Conservation (phyloP, 2,797 vertebrate species). For the Crax fasciolata region DNA sequence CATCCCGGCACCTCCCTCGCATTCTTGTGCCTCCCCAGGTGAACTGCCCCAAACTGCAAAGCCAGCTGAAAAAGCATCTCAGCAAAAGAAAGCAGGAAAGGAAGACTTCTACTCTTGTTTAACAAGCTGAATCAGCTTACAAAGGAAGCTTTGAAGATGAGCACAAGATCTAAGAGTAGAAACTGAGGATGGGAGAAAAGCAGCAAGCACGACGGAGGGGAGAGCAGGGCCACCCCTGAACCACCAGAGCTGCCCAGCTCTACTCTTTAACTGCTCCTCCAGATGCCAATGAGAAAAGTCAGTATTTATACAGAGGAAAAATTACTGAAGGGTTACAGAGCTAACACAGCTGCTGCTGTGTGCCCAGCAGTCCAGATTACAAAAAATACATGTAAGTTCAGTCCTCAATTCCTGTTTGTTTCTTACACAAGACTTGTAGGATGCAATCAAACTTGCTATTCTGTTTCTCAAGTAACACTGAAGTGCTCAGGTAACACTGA, state of each 20-base stretch:
- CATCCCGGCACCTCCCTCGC: not conserved
- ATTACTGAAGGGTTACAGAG: not conserved
- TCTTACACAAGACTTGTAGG: not conserved
- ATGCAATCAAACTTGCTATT: not conserved
- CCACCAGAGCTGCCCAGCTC: not conserved
- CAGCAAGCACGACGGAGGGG: not conserved
- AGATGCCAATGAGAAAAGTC: not conserved
- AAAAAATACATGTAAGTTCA: not conserved
- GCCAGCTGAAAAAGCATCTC: not conserved
- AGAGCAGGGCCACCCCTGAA: not conserved
- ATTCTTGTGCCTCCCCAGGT: not conserved
- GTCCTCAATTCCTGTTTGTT: not conserved
- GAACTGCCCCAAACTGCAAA: not conserved
- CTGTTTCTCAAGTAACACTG: not conserved
- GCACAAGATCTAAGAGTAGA: not conserved
- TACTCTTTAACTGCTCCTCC: not conserved
- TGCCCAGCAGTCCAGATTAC: not conserved
- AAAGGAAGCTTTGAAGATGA: not conserved
- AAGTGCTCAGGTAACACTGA: not conserved
- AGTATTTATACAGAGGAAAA: not conserved
- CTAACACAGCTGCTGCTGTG: not conserved
- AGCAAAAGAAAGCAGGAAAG: not conserved
- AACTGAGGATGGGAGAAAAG: not conserved
- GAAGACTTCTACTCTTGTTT: not conserved
- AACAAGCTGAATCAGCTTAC: not conserved